phyloP scores from a whole-genome alignment of 2,888 invertebrate species.

The Microplitis manilae region DNA sequence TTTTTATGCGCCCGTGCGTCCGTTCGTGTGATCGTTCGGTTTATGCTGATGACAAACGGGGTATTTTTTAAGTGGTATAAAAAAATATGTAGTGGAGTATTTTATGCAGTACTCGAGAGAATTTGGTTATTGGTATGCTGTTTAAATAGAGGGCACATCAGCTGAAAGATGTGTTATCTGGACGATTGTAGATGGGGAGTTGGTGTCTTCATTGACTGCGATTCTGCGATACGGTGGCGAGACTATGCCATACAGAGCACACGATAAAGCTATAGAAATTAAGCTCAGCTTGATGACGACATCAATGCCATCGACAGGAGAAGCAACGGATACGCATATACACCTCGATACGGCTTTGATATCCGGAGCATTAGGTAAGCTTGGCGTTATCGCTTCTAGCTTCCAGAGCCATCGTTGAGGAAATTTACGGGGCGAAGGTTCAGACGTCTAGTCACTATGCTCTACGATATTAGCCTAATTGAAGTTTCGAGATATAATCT shows the following conservation, averaged over 20 bases:
- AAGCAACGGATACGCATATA: conserved; percentile 2
- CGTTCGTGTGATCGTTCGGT: conserved; percentile 5
- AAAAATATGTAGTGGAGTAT: conserved; percentile 11
- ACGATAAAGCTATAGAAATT: background rate
- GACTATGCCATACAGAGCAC: background rate
- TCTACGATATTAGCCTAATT: conserved; percentile 23
- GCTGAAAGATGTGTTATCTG: too few species aligned
- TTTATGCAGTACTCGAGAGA: background rate
- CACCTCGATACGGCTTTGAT: conserved; percentile 30
- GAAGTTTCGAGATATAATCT: conserved; percentile 21
- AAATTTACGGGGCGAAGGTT: conserved; percentile 6
- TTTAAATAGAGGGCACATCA: too few species aligned
- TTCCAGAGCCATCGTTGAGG: conserved; percentile 13
- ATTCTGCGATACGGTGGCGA: background rate
- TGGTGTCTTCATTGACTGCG: background rate
- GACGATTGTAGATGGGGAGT: background rate
- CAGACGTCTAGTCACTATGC: conserved; percentile 14
- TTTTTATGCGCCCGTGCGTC: background rate
- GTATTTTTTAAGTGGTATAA: conserved; percentile 5
- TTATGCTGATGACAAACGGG: conserved; percentile 11
- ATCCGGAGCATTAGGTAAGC: conserved; percentile 24
- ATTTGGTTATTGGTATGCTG: too few species aligned
- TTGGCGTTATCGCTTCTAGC: conserved; percentile 16
- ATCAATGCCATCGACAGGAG: conserved; percentile 24
- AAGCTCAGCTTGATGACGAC: conserved; percentile 16